Base-by-base conservation (phyloP, 2,113 vertebrate species). In the Perca fluviatilis region DNA sequence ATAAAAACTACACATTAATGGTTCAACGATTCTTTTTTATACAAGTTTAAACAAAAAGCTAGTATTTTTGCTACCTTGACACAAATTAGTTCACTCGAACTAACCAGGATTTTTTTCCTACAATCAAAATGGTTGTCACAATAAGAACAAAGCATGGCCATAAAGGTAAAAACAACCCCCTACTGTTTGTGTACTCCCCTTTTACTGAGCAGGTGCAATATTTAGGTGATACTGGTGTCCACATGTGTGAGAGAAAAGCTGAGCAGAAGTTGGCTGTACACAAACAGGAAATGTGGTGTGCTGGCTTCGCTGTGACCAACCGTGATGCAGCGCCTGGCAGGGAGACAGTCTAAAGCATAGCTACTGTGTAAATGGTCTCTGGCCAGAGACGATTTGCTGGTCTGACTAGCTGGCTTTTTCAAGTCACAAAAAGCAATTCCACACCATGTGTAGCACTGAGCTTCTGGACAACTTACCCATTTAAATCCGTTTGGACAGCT, bases 381-480 rank as follows among this genome's bases (percentile, higher is more conserved):
- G 72, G 78, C 64, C 84, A 88, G 76, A 84, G 68, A 86, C 78
- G 83, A 91, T 91, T 89, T 84, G 63, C 62, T 13, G 74, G 80
- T 58, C 75, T 81, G 74, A 77, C 80, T 74, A n/a, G 82, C 71
- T 51, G 68, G 49, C 80, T 91, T 83, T 43, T 88, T 83, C 58
- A 80, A 69, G 78, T 84, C 65, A 85, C 83, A 85, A 86, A 89
- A 89, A 88, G 77, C 76, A 83, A 80, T 88, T 86, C 65, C 72
- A 86, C 65, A 77, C 21, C 54, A 1, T 33, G 75, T 86, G 86
- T 66, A 71, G 63, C 46, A 40, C 82, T 49, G 51, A 81, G 80
- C 82, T 65, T 69, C 80, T 27, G 57, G 67, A 81, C 86, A 75
- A 61, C 57, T 65, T 46, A 46, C 61, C 84, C 53, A 76, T 90